Conservation (phyloP, 2,113 vertebrate genomes). For the Morone chrysops region DNA sequence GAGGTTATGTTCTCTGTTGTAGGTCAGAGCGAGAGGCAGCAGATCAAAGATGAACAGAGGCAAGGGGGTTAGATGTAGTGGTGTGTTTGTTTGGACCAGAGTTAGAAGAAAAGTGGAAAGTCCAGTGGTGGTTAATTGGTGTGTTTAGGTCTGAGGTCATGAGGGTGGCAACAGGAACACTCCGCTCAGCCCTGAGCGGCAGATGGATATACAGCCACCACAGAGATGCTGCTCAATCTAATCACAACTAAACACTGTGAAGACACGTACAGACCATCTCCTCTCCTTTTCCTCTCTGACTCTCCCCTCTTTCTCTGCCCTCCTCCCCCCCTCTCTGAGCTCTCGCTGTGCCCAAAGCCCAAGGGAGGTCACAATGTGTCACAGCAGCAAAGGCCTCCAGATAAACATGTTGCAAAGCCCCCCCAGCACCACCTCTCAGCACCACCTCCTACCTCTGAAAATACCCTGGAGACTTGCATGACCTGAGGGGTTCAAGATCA, state of each 20-base stretch:
- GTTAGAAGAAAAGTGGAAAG: slow-evolving; percentile 70
- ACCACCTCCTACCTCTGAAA: slow-evolving; percentile 42
- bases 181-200: slow-evolving; percentile 59
- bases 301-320: slow-evolving; percentile 23
- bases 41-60: slow-evolving; percentile 60
- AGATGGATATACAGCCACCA: slow-evolving; percentile 68
- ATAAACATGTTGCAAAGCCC: slow-evolving; percentile 48
- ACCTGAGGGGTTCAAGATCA: slow-evolving; percentile 48
- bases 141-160: slow-evolving; percentile 77
- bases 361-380: slow-evolving; percentile 76
- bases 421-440: slow-evolving; percentile 9
- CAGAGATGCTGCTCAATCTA: slow-evolving; percentile 71
- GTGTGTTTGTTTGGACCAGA: slow-evolving; percentile 75
- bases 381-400: slow-evolving; percentile 64
- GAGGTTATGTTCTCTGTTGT: slow-evolving; percentile 40
- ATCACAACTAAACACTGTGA: slow-evolving; percentile 80
- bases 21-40: slow-evolving; percentile 58
- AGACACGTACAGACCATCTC: slow-evolving; percentile 74
- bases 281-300: slow-evolving; percentile 53
- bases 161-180: slow-evolving; percentile 73
- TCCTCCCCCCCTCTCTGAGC: slow-evolving; percentile 37
- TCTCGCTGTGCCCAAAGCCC: slow-evolving; percentile 63
- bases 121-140: slow-evolving; percentile 79
- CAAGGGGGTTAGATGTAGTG: slow-evolving; percentile 39
- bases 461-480: slow-evolving; percentile 31